Evolutionary conservation across 2,113 vertebrate genomes (phyloP).

Genomic region (Eleginops maclovinus): DNA sequence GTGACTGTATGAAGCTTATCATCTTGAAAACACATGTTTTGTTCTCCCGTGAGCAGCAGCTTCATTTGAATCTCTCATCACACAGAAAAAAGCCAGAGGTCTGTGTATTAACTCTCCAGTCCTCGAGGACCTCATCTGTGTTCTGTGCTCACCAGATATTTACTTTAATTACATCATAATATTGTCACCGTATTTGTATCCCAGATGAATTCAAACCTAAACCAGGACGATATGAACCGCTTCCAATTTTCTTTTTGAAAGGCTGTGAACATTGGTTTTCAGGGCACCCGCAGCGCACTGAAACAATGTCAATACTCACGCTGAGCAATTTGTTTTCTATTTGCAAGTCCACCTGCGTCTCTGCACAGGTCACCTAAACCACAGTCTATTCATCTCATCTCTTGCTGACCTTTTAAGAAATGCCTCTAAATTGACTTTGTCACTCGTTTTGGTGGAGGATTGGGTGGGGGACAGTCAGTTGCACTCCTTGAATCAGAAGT

Average conservation of each 20-base stretch:
- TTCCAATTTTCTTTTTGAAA: slow-evolving; percentile 59
- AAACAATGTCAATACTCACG: slow-evolving; percentile 59
- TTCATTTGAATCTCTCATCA: slow-evolving; percentile 9
- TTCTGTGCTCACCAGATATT: slow-evolving; percentile 28
- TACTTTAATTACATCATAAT: slow-evolving; percentile 44
- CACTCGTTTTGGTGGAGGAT: slow-evolving; percentile 3
- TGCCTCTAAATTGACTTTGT: slow-evolving; percentile 66
- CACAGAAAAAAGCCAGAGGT: slow-evolving; percentile 2
- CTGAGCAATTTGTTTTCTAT: slow-evolving; percentile 79
- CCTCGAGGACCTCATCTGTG: slow-evolving; percentile 17
- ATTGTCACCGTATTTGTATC: slow-evolving; percentile 32
- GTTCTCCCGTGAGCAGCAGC: slow-evolving; percentile 2
- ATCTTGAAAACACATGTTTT: background rate
- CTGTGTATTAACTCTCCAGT: slow-evolving; percentile 19
- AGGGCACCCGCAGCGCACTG: slow-evolving; percentile 25
- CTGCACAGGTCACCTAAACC: slow-evolving; percentile 49
- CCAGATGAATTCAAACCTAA: slow-evolving; percentile 11
- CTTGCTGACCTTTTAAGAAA: slow-evolving; percentile 64
- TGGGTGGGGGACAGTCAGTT: background rate
- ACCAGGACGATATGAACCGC: slow-evolving; percentile 19
- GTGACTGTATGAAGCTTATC: slow-evolving; percentile 8
- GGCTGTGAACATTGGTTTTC: slow-evolving; percentile 58
- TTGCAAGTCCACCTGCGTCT: slow-evolving; percentile 78
- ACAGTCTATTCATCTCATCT: slow-evolving; percentile 46
- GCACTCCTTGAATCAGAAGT: background rate